Conservation (phyloP, 2,888 invertebrate genomes). For the Pseudococcus viburni region DNA sequence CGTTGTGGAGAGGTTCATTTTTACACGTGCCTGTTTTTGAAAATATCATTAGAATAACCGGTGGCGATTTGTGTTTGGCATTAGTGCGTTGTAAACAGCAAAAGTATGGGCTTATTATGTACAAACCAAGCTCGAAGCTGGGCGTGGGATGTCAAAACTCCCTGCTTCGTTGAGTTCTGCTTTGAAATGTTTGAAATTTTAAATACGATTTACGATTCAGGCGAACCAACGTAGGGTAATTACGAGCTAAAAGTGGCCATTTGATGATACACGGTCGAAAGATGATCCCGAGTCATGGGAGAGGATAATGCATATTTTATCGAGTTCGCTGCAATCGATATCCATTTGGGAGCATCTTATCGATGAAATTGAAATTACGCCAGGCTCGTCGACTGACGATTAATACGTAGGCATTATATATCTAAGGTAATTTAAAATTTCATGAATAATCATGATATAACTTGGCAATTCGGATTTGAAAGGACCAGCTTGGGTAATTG, state of each 20-base stretch:
- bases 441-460: slow-evolving; percentile 46
- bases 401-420: neutral
- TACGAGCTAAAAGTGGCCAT: no score
- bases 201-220: neutral
- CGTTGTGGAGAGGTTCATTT: neutral
- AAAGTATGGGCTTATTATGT: slow-evolving; percentile 18
- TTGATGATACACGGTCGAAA: no score
- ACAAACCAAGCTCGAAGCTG: neutral
- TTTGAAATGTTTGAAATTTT: neutral
- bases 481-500: slow-evolving; percentile 28
- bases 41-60: neutral
- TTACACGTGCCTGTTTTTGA: slow-evolving; percentile 26
- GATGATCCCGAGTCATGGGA: no score
- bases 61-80: slow-evolving; percentile 35
- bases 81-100: neutral
- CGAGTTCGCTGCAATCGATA: neutral
- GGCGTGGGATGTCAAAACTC: neutral
- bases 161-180: neutral
- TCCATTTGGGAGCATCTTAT: neutral
- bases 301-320: neutral
- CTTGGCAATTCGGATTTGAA: slow-evolving; percentile 9
- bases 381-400: neutral
- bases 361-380: slow-evolving; percentile 31
- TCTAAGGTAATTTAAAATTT: slow-evolving; percentile 16
- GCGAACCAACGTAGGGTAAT: no score